Percentiles rank a stretch among this genome's conserved stretches.
These are phyloP conservation scores for Saxidomus purpurata DNA, from an alignment of 1,140 invertebrate genomes.

Conservation along the genomic window DNA sequence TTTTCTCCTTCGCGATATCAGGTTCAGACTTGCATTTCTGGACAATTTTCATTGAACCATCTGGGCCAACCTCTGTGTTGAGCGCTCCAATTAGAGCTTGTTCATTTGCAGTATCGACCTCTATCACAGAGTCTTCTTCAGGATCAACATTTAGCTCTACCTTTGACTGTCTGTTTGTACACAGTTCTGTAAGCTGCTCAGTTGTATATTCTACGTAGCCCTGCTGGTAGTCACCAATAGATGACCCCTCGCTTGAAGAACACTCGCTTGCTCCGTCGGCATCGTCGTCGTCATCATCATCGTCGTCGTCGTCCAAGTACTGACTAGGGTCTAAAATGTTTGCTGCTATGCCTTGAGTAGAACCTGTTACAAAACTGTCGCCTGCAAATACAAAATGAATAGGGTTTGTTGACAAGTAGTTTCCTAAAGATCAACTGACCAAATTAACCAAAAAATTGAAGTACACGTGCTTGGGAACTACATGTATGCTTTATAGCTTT, in stretches of 20 bases:
- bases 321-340: neutral
- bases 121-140: neutral
- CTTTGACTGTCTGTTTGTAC: neutral
- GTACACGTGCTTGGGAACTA: no score
- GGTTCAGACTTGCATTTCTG: neutral
- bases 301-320: slow-evolving; percentile 29
- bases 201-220: slow-evolving; percentile 54
- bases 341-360: neutral
- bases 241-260: slow-evolving; percentile 37
- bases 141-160: neutral
- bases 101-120: neutral
- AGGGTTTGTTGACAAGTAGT: no score
- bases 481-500: no score
- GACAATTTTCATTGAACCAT: slow-evolving; percentile 46
- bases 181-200: slow-evolving; percentile 31
- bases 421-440: no score
- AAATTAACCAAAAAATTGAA: no score
- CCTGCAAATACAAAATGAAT: neutral
- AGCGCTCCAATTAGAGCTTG: neutral
- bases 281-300: slow-evolving; percentile 46
- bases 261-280: neutral
- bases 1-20: neutral
- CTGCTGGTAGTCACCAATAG: neutral
- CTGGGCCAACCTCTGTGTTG: slow-evolving; percentile 18
- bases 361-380: neutral